Evolutionary conservation across 2,797 vertebrate species (phyloP), one percentile per base, ranked within the genome.

Genomic region (Fistularia commersonii): DNA sequence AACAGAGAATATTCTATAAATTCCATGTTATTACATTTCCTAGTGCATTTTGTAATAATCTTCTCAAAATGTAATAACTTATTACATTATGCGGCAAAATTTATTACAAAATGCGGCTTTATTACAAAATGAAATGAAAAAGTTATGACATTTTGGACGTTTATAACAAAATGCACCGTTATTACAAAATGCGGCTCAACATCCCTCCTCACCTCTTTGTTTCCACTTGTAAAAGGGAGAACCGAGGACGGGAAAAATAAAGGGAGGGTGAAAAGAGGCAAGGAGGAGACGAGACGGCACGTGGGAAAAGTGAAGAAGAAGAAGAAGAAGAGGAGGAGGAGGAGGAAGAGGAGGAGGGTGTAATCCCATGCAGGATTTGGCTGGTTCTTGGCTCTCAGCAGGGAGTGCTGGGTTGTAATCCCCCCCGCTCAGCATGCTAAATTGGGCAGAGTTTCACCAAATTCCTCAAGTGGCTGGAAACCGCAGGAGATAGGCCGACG

Each of bases 321-420:
- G n/a, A n/a, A n/a, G n/a, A n/a, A n/a, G n/a, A n/a, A n/a, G n/a
- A n/a, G n/a, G n/a, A n/a, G n/a, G n/a, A n/a, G n/a, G n/a, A n/a
- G n/a, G n/a, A n/a, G n/a, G n/a, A n/a, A n/a, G 64, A 60, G 49
- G 64, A 73, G 75, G 72, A 82, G 64, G 65, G 59, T 80, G 66
- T 86, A 87, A 88, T 87, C 81, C 79, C 53, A 59, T 68, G 63
- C 62, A 75, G 82, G 82, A 83, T 89, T 86, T 84, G 64, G 57
- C 61, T 82, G 72, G 43, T 77, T 77, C 69, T 77, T 78, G 71
- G 64, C 70, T 78, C 80, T 79, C 77, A 73, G 72, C 52, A 47
- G 72, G 82, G 70, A 69, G 66, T 74, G 75, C 67, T 51, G 72
- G 3, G n/a, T 77, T 80, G 84, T 87, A 87, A 84, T 88, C n/a